Evolutionary conservation across 2,888 invertebrate genomes (phyloP).

Genomic region (Leptura quadrifasciata): DNA sequence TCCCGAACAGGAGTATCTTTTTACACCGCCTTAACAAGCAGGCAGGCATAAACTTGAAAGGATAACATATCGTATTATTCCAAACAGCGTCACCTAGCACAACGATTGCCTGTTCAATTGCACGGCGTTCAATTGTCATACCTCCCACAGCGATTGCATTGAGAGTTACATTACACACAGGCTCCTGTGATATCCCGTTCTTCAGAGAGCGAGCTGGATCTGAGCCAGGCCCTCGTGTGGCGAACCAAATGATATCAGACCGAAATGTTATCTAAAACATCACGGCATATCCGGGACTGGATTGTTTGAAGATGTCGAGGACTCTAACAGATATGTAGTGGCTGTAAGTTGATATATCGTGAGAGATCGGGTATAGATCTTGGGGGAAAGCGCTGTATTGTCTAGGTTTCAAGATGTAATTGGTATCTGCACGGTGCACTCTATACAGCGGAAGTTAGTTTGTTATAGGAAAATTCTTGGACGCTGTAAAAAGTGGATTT

Average conservation of each 20-base stretch:
- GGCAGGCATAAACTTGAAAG: neutral
- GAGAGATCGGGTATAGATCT: conserved; percentile 5
- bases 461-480: conserved; percentile 10
- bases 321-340: conserved; percentile 30
- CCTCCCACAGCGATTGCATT: conserved; percentile 51
- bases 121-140: conserved; percentile 56
- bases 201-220: conserved; percentile 21
- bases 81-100: conserved; percentile 30
- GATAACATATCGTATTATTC: conserved; percentile 38
- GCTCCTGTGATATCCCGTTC: conserved; percentile 32
- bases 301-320: conserved; percentile 42
- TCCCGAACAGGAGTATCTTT: conserved; percentile 36
- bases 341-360: conserved; percentile 33
- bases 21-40: conserved; percentile 29
- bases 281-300: conserved; percentile 27
- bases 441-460: neutral
- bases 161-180: conserved; percentile 44
- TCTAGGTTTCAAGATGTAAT: conserved; percentile 25
- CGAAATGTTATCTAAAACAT: conserved; percentile 42
- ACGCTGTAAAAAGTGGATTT: neutral
- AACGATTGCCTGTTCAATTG: conserved; percentile 57
- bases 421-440: conserved; percentile 17
- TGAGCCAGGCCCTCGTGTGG: conserved; percentile 40
- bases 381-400: conserved; percentile 5
- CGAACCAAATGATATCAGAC: conserved; percentile 35